These are phyloP conservation scores for Priocnemis perturbator DNA, from an alignment of 2,888 invertebrate genomes.

Conservation along the genomic window DNA sequence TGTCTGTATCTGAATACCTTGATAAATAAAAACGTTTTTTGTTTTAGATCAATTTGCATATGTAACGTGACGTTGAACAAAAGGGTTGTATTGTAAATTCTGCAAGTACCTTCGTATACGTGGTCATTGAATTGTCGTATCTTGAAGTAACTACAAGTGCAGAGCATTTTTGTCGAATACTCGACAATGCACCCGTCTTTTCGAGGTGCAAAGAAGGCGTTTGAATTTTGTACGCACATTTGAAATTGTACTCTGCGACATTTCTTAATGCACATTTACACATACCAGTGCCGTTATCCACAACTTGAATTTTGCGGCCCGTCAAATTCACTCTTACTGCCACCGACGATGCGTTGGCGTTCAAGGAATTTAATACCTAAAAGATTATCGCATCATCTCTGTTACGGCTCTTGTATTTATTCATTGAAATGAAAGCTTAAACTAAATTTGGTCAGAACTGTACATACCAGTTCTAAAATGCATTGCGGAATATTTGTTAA, in stretches of 20 bases:
- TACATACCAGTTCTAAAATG: constrained; percentile 30
- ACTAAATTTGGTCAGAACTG: too few species aligned
- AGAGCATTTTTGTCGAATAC: constrained; percentile 78
- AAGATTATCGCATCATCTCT: background rate
- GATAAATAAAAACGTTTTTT: background rate
- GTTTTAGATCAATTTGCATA: too few species aligned
- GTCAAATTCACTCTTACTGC: constrained; percentile 82
- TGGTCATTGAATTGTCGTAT: constrained; percentile 73
- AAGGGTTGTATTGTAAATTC: too few species aligned
- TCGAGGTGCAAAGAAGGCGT: too few species aligned
- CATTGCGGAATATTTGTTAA: constrained; percentile 20
- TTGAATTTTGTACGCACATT: constrained; percentile 59
- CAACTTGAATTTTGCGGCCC: constrained; percentile 82
- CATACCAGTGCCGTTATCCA: constrained; percentile 87
- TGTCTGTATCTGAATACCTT: constrained; percentile 15
- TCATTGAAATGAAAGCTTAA: too few species aligned
- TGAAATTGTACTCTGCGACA: constrained; percentile 80
- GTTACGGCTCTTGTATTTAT: too few species aligned
- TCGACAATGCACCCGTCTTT: constrained; percentile 5
- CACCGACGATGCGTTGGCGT: constrained; percentile 83
- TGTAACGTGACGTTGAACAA: too few species aligned
- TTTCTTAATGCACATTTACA: constrained; percentile 76
- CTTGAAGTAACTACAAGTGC: constrained; percentile 80
- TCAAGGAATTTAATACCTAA: constrained; percentile 84
- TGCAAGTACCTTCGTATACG: constrained; percentile 77